Evolutionary conservation across 2,113 vertebrate species (phyloP), one percentile per base, ranked within the genome.

Genomic region (Chaetodon trifascialis): DNA sequence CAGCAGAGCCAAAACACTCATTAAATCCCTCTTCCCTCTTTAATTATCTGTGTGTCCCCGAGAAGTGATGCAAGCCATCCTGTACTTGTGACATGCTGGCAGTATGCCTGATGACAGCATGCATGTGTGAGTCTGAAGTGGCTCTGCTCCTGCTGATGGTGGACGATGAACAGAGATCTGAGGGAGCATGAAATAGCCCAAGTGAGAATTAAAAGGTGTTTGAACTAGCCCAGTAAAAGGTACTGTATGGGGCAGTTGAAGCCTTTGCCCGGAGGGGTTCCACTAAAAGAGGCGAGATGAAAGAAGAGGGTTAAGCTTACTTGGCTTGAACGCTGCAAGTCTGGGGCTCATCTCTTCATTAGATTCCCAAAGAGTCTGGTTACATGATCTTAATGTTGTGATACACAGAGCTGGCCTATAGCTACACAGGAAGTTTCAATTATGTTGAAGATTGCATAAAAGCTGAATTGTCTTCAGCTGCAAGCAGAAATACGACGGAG

Each of bases 41-140:
- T 94, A 93, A 95, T 93, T 93, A 95, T 85, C 80, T 14, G 52
- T 71, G 75, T 87, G 89, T 94, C 90, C 88, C 90, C 84, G 70
- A 88, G 83, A 93, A 91, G 86, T 89, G 90, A 92, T 87, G 88
- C 79, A 75, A 85, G 62, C 73, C 88, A 85, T 81, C 76, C 81
- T 89, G 90, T 92, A 90, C 89, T 90, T 92, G 92, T 91, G 88
- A 92, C 86, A 89, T 58, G 83, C 88, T 89, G 91, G 87, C 91
- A 87, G 88, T 58, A 11, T n/a, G 84, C 86, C 88, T 76, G 79
- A 77, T 88, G 87, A 87, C 86, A 80, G 83, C 82, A 40, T 49
- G 70, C 77, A 72, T 80, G 89, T 88, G 81, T 87, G 88, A 84
- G 83, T 71, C 83, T 90, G 76, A 82, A 86, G 86, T 80, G 84